A percentile compares a stretch with the other conserved stretches of the same genome.
phyloP scores from a whole-genome alignment of 2,797 vertebrate genomes.

The Peromyscus aztecus region DNA sequence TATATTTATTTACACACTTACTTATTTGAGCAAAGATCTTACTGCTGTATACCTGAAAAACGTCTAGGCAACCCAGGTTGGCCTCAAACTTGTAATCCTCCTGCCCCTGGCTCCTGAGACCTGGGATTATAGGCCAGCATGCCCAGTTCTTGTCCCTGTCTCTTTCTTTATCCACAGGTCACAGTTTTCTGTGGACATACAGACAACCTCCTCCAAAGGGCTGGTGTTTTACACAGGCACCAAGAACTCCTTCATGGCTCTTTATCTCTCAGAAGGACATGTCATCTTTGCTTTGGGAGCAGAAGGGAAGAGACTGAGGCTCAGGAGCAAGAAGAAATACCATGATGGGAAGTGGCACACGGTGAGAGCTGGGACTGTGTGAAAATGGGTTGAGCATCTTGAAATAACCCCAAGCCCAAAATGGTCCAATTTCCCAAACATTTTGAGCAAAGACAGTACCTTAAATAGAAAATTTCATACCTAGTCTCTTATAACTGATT shows the following conservation, averaged over 20 bases:
- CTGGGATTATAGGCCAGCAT: neutral
- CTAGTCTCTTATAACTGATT: neutral
- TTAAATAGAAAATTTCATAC: neutral
- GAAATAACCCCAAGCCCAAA: neutral
- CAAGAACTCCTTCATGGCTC: conserved; percentile 89
- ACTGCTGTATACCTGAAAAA: neutral
- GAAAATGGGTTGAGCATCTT: too few relatives aligned
- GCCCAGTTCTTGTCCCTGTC: neutral
- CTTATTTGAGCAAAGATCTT: neutral
- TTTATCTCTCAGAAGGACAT: conserved; percentile 94
- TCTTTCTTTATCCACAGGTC: conserved; percentile 87
- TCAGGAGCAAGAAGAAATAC: conserved; percentile 93
- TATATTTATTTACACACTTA: neutral
- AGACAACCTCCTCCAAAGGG: conserved; percentile 91
- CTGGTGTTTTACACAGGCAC: conserved; percentile 91
- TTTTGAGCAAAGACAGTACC: neutral
- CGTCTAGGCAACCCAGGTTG: neutral
- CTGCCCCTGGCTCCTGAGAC: neutral
- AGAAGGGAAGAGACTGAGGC: conserved; percentile 89
- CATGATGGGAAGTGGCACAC: conserved; percentile 96
- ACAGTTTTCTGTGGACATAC: conserved; percentile 93
- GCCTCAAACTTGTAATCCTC: neutral
- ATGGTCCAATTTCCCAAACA: neutral
- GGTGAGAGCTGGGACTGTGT: conserved; percentile 88
- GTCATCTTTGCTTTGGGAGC: conserved; percentile 90